phyloP scores from a whole-genome alignment of 2,797 vertebrate species.

The Rhinichthys osculus region DNA sequence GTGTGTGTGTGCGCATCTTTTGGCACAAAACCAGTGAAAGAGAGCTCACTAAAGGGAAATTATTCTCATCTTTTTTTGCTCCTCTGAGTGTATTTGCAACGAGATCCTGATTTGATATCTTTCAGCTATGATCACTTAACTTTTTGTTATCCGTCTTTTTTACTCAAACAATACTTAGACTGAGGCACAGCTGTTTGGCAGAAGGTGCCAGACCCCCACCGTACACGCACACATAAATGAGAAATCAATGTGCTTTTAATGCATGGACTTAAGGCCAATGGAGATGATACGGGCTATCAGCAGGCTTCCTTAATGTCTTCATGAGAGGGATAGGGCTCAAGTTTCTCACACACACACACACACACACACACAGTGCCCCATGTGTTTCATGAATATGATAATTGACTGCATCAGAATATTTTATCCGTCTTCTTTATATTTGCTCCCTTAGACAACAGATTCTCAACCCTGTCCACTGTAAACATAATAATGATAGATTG shows the following conservation, averaged over 20 bases:
- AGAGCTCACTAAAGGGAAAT: neutral
- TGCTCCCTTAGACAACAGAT: slow-evolving; percentile 38
- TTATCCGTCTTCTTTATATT: slow-evolving; percentile 3
- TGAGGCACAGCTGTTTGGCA: slow-evolving; percentile 42
- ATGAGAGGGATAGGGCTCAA: slow-evolving; percentile 20
- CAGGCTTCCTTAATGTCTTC: slow-evolving; percentile 50
- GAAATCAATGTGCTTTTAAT: slow-evolving; percentile 36
- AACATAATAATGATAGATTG: neutral
- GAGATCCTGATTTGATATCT: neutral
- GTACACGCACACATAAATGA: neutral
- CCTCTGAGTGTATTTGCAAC: neutral
- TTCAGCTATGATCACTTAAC: neutral
- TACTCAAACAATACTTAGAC: slow-evolving; percentile 11
- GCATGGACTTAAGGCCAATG: slow-evolving; percentile 34
- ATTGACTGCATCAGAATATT: slow-evolving; percentile 3
- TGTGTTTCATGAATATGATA: slow-evolving; percentile 36
- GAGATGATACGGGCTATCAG: slow-evolving; percentile 10
- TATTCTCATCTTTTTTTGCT: neutral
- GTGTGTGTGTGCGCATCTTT: slow-evolving; percentile 1
- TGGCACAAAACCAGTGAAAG: slow-evolving; percentile 26
- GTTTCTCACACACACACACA: slow-evolving; percentile 15
- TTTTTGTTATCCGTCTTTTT: neutral
- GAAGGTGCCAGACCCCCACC: slow-evolving; percentile 31
- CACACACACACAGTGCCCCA: slow-evolving; percentile 17
- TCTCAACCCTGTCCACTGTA: neutral